Base-by-base conservation (phyloP, 1,140 invertebrate species). In the Papilio glaucus region DNA sequence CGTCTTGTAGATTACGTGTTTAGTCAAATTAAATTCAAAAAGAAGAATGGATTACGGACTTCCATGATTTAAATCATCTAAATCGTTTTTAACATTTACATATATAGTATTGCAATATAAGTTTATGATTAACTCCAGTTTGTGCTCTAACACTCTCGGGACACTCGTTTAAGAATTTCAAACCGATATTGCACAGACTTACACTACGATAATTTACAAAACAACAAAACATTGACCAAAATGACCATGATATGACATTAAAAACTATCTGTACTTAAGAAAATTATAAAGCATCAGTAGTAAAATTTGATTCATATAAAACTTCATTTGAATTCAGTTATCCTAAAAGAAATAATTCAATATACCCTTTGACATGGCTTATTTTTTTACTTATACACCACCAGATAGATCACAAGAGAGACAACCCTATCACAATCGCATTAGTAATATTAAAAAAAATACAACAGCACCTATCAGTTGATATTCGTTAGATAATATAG, bases 311-410 rank as follows among this genome's bases (percentile, higher is more conserved):
- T 87, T 89, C 75, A 76, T 90, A 90, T 86, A 90, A 90, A 90
- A 90, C 82, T 85, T 82, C 85, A 86, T 90, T 85, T 85, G 80
- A 85, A 84, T 80, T 79, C 80, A 81, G 79, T 86, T 88, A 90
- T 85, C 84, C 87, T 89, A 90, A 88, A 90, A 87, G 82, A 89
- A 87, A 87, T 85, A 86, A 85, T 86, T 86, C 78, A 88, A 88
- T 87, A 89, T 89, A 88, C 88, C 88, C 86, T 90, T 87, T 91
- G 90, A 90, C 91, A 91, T 90, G 89, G 88, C 90, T 89, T 81
- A 82, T 77, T 81, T 80, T 84, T 80, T 80, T 79, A 79, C 79
- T 82, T 78, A 86, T 82, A 84, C 82, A 88, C 82, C 78, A 87
- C 82, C 77, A 76, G 77, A 87, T 78, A 84, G 83, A 83, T 78